Evolutionary conservation across 2,797 vertebrate genomes (phyloP), one percentile per base, ranked within the genome.

Genomic region (Eremophila alpestris): DNA sequence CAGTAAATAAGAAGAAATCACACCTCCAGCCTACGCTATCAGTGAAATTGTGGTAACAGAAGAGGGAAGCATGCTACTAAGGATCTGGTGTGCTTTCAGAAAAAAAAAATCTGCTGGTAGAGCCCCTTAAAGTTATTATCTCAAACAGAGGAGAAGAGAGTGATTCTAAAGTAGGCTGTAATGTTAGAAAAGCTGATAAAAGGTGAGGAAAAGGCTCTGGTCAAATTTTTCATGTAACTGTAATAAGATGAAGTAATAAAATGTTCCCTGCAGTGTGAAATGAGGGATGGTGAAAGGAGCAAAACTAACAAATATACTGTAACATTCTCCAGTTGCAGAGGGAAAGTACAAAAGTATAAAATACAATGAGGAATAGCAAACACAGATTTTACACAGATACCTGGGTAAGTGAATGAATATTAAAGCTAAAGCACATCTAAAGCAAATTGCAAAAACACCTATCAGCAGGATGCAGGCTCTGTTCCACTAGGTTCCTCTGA

Each of bases 381-480:
- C 17, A 59, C 11, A 7, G 70, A 75, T 65, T 88, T 92, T 90
- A 82, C 76, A 87, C 55, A 79, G 48, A 82, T 63, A 79, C 9
- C 11, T 34, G 52, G 56, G 23, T 64, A 56, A 85, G 24, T 51
- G 60, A 83, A 74, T 43, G 48, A 70, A 90, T 93, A 83, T 36
- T 58, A 93, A 79, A 73, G 63, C 36, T 83, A 81, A 88, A 73
- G 40, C 19, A 60, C 15, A 69, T 89, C 67, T 78, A 54, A 91
- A 88, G 11, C 38, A 89, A 93, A 87, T 64, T 92, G 45, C 62
- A 60, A 83, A 76, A 88, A 17, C 67, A 68, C 9, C 67, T 96
- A 89, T 95, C 94, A 88, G 63, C 63, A 84, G 86, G 69, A 91
- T 64, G 87, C 90, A 95, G 94, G 30, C 52, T 81, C 45, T 67